Base-by-base conservation (phyloP, 2,888 invertebrate species). In the Griposia aprilina region DNA sequence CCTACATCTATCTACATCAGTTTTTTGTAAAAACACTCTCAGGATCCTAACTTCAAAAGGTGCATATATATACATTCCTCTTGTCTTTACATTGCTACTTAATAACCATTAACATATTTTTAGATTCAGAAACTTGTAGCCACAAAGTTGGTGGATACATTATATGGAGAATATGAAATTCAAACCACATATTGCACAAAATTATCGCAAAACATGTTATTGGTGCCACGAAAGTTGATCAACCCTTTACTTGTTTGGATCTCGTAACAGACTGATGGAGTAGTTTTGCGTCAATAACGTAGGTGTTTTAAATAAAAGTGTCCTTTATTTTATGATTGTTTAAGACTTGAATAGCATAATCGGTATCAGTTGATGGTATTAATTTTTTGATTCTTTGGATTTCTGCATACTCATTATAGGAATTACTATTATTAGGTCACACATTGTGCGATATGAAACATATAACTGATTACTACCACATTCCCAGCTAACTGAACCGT, bases 191-290 rank as follows among this genome's bases (percentile, higher is more conserved):
- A 84, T 82, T 84, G 74, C 84, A 78, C 72, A 80, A 74, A 86
- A 88, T 87, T 82, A 80, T 78, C 70, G 81, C 73, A 74, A 81
- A 85, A 87, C 87, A 82, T 79, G 87, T 87, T 88, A 74, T 81
- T 75, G 62, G 72, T 59, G 55, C 82, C 77, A 83, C 74, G 87
- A 82, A 87, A 88, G 85, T 83, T 82, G 85, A 87, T 83, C 79
- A 79, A 71, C 55, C 55, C 78, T 81, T 74, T 81, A 83, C 81
- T 81, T 74, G 86, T 85, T 82, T 76, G 36, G 23, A 81, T 80
- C 30, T 81, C 72, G 81, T 71, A 83, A 87, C 67, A 48, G 45
- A 66, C 57, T 70, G 63, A 70, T 73, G 59, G 73, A 82, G 52
- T 67, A 50, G 17, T 72, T 79, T 71, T 57, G 36, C 48, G 3